These are phyloP conservation scores for Nymphalis c-album DNA, from an alignment of 2,888 invertebrate genomes.

Conservation along the genomic window DNA sequence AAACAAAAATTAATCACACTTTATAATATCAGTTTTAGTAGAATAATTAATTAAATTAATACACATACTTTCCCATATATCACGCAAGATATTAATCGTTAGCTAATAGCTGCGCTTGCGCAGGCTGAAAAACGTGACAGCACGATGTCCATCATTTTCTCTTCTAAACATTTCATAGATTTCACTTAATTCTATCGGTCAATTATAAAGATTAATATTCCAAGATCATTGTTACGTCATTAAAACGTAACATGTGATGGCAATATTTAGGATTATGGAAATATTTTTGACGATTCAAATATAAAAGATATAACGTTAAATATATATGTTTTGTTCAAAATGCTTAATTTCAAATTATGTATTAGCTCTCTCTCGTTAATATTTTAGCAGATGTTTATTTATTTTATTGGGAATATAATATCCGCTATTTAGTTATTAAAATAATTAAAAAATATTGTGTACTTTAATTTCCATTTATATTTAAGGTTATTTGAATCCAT, in stretches of 20 bases:
- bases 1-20: neutral
- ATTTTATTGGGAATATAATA: too few relatives aligned
- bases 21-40: neutral
- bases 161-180: slow-evolving; percentile 22
- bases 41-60: slow-evolving; percentile 3
- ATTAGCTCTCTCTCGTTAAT: too few relatives aligned
- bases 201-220: slow-evolving; percentile 31
- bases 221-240: slow-evolving; percentile 25
- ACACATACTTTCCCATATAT: slow-evolving; percentile 20
- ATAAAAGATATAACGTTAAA: neutral
- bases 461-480: too few relatives aligned
- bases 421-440: too few relatives aligned
- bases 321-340: too few relatives aligned
- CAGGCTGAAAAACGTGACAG: slow-evolving; percentile 17
- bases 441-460: too few relatives aligned
- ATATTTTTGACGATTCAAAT: neutral
- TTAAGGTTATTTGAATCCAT: too few relatives aligned
- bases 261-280: neutral
- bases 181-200: slow-evolving; percentile 18
- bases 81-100: slow-evolving; percentile 28
- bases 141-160: slow-evolving; percentile 30
- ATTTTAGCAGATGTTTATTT: too few relatives aligned
- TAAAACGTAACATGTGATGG: slow-evolving; percentile 1
- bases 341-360: too few relatives aligned
- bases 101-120: slow-evolving; percentile 18